These are phyloP conservation scores for Brienomyrus brachyistius DNA, from an alignment of 2,113 vertebrate genomes.

Conservation along the genomic window DNA sequence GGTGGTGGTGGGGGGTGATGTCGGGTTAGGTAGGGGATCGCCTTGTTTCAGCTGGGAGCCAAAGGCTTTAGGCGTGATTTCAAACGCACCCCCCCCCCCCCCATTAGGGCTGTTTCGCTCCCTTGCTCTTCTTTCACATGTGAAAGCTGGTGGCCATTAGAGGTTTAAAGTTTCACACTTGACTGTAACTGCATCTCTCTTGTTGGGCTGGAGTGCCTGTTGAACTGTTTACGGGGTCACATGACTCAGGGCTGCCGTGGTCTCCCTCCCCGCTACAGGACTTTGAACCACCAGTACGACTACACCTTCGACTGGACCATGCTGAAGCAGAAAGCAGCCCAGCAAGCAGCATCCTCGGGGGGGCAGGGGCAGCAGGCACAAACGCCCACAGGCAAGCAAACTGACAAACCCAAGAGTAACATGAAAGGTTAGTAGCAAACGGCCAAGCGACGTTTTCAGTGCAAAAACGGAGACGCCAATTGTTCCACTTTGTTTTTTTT, in stretches of 20 bases:
- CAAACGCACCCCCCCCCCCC: background rate
- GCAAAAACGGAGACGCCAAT: conserved; percentile 61
- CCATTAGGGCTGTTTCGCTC: background rate
- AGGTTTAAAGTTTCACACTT: background rate
- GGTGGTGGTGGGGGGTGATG: background rate
- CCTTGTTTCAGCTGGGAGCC: background rate
- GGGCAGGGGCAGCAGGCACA: conserved; percentile 98
- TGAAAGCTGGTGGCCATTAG: background rate
- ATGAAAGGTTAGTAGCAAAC: conserved; percentile 99
- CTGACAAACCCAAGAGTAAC: conserved; percentile 99
- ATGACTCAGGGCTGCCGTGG: background rate
- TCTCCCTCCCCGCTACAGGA: conserved; percentile 57
- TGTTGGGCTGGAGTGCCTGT: background rate
- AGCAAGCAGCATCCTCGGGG: conserved; percentile 97
- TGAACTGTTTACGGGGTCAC: background rate
- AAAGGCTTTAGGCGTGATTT: background rate
- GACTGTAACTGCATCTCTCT: background rate
- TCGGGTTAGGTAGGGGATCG: background rate
- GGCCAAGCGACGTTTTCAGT: conserved; percentile 92
- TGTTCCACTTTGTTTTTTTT: conserved; percentile 43
- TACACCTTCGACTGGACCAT: conserved; percentile 99
- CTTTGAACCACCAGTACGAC: conserved; percentile 98
- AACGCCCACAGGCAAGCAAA: conserved; percentile 99
- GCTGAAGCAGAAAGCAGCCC: conserved; percentile 99
- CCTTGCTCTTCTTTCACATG: background rate